Evolutionary conservation across 2,888 invertebrate species (phyloP).

Genomic region (Esperia sulphurella): DNA sequence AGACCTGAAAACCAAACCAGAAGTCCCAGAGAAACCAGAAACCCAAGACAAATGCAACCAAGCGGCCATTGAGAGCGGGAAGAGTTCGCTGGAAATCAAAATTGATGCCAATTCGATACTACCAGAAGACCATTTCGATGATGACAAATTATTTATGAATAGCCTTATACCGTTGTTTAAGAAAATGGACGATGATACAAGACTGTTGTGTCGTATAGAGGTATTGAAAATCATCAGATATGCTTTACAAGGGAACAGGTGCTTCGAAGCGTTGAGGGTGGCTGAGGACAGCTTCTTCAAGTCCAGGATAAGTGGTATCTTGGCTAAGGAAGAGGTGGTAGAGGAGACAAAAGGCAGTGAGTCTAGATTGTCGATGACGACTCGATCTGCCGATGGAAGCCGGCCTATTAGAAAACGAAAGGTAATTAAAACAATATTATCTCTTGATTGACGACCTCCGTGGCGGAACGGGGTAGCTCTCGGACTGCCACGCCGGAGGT

Average conservation of each 20-base stretch:
- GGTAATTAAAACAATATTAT: conserved; percentile 37
- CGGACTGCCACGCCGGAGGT: too few species aligned
- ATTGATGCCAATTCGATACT: conserved; percentile 63
- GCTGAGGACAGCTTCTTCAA: conserved; percentile 55
- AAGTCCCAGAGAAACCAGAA: conserved; percentile 33
- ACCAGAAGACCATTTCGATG: conserved; percentile 67
- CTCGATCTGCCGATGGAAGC: conserved; percentile 65
- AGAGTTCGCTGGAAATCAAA: conserved; percentile 52
- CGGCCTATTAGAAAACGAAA: conserved; percentile 59
- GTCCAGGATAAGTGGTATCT: conserved; percentile 39
- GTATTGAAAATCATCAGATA: conserved; percentile 59
- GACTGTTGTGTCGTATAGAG: conserved; percentile 61
- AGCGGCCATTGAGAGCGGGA: conserved; percentile 35
- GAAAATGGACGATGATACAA: conserved; percentile 68
- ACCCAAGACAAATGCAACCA: conserved; percentile 56
- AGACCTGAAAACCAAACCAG: conserved; percentile 54
- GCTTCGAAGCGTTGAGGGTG: conserved; percentile 53
- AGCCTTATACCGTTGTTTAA: conserved; percentile 64
- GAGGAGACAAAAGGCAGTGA: conserved; percentile 25
- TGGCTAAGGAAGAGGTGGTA: conserved; percentile 43
- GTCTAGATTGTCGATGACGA: conserved; percentile 60
- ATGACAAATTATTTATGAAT: conserved; percentile 68
- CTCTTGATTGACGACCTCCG: too few species aligned
- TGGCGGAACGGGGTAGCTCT: too few species aligned
- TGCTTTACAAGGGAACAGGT: conserved; percentile 59